These are phyloP conservation scores for Ectemnius continuus DNA, from an alignment of 2,888 invertebrate species.

Conservation along the genomic window DNA sequence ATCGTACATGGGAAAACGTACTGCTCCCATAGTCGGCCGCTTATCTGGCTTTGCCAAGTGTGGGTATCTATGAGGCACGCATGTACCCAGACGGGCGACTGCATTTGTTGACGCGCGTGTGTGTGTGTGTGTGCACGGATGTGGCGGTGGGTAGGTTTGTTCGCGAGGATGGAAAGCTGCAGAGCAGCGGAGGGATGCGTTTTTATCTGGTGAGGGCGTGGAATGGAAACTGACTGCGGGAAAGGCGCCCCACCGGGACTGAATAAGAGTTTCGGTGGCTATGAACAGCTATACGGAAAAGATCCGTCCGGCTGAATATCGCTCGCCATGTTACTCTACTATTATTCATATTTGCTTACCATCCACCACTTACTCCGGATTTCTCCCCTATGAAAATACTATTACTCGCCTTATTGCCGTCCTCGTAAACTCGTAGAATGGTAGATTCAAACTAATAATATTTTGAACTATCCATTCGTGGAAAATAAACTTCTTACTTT, in stretches of 20 bases:
- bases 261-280: constrained; percentile 3
- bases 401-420: not conserved
- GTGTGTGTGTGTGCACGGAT: not conserved
- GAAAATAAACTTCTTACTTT: too few species aligned
- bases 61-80: not conserved
- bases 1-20: not conserved
- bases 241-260: constrained; percentile 6
- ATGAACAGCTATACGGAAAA: constrained; percentile 1
- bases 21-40: not conserved
- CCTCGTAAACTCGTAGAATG: too few species aligned
- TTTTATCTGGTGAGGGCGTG: constrained; percentile 20
- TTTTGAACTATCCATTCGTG: too few species aligned
- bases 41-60: constrained; percentile 4
- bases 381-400: not conserved
- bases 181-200: constrained; percentile 24
- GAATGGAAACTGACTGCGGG: constrained; percentile 11
- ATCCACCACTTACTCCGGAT: not conserved
- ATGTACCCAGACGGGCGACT: not conserved
- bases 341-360: not conserved
- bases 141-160: constrained; percentile 14
- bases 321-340: not conserved
- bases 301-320: not conserved
- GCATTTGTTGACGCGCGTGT: not conserved
- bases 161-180: constrained; percentile 19
- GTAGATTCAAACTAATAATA: too few species aligned